These are phyloP conservation scores for Acleris literana DNA, from an alignment of 2,888 invertebrate species.

Conservation along the genomic window DNA sequence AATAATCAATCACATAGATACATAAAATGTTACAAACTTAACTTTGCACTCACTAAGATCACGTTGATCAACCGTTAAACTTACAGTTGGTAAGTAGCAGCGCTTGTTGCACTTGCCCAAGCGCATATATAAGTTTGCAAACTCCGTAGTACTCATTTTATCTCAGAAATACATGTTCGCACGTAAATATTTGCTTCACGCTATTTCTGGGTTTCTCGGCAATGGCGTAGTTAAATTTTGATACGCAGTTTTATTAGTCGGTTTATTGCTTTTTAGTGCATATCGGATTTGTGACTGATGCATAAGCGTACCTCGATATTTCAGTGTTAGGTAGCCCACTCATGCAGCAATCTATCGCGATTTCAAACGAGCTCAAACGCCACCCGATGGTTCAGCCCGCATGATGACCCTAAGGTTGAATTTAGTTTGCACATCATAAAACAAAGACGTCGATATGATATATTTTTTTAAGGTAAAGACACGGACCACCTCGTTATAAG, in stretches of 20 bases:
- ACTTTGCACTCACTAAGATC: background rate
- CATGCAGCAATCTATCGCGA: too few relatives aligned
- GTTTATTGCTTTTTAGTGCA: background rate
- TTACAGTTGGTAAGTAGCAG: background rate
- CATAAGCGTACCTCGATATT: too few relatives aligned
- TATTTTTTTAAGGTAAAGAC: too few relatives aligned
- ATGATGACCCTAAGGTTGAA: too few relatives aligned
- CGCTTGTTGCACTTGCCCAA: background rate
- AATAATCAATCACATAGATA: background rate
- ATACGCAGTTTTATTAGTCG: background rate
- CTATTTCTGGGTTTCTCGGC: background rate
- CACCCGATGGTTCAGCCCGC: too few relatives aligned
- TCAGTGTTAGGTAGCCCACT: too few relatives aligned
- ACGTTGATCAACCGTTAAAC: background rate
- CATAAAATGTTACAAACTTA: background rate
- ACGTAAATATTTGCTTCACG: slow-evolving; percentile 3
- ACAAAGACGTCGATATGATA: too few relatives aligned
- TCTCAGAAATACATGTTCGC: background rate
- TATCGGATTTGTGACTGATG: too few relatives aligned
- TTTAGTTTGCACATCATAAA: too few relatives aligned
- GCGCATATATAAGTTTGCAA: background rate
- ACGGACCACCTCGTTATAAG: too few relatives aligned
- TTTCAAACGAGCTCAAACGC: too few relatives aligned
- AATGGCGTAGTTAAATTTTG: background rate
- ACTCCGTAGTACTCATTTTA: background rate